A percentile compares a stretch with the other conserved stretches of the same genome.
Evolutionary conservation across 2,797 vertebrate genomes (phyloP).

Genomic region (Hylomyscus alleni): DNA sequence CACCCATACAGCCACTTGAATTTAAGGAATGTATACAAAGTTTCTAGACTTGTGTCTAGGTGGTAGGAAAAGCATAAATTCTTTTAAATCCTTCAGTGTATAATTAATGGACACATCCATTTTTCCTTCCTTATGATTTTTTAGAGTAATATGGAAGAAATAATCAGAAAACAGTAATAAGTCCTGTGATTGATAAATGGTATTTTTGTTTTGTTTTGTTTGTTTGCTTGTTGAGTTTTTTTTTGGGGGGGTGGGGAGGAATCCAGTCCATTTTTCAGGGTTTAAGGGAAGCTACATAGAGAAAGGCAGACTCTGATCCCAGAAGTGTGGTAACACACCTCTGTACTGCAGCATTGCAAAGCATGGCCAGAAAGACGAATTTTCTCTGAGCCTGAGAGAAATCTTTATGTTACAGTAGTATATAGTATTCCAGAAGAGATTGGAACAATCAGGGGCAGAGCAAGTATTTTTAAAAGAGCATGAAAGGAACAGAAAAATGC

Average conservation of each 20-base stretch:
- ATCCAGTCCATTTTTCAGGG: background rate
- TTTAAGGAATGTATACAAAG: background rate
- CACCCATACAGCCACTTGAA: background rate
- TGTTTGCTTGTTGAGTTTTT: background rate
- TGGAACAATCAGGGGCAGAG: background rate
- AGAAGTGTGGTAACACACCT: background rate
- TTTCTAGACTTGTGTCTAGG: fast-evolving
- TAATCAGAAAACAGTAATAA: background rate
- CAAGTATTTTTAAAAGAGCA: background rate
- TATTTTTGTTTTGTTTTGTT: too few species aligned
- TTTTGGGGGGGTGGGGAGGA: too few species aligned
- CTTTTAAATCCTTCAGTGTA: background rate
- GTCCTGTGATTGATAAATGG: background rate
- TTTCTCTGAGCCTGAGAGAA: background rate
- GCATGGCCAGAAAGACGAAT: background rate
- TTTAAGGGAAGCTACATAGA: background rate
- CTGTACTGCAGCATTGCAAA: background rate
- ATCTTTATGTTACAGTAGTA: background rate
- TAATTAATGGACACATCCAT: background rate
- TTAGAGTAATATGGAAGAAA: background rate
- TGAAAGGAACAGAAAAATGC: background rate
- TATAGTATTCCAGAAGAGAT: background rate
- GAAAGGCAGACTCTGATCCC: background rate
- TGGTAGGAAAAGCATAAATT: background rate
- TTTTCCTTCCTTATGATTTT: background rate